Evolutionary conservation across 1,140 invertebrate species (phyloP), one percentile per base, ranked within the genome.

Genomic region (Eufriesea mexicana): DNA sequence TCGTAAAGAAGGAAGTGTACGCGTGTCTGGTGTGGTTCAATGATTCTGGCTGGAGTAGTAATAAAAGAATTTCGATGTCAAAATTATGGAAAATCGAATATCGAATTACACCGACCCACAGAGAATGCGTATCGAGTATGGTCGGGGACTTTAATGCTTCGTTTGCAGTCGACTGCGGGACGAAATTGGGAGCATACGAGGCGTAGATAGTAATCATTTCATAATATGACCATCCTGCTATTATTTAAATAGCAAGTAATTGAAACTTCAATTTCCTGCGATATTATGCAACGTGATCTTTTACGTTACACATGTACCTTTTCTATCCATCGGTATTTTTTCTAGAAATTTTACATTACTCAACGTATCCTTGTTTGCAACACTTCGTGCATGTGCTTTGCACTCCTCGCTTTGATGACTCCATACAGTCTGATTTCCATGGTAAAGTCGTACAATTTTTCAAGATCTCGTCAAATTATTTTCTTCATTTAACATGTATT

Each of bases 181-280:
- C 18, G 12, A 51, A 80, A 57, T 80, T 73, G 28, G 23, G 23
- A 62, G 49, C 62, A 76, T 62, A 76, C 62, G n/a, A 28, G 9
- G 42, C 72, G 20, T 81, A 75, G 61, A 64, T 64, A 74, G 68
- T 57, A 81, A 81, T 81, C 79, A 49, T 81, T 66, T 75, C 79
- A 67, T 75, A 55, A 81, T 67, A 45, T 16, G 71, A 18, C 45
- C 47, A 74, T 74, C 61, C 61, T 67, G 62, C 25, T 75, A 81
- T 81, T 76, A 76, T 81, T 75, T 76, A 25, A 67, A 67, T 57
- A 75, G 45, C 42, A 51, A 79, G 51, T 81, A 81, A 81, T 76
- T 81, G 79, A 67, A 76, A 81, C 72, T 67, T 57, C 51, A 81
- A 76, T 76, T 76, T 81, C 72, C 79, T 75, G 72, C 51, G n/a